Base-by-base conservation (phyloP, 2,797 vertebrate species). In the Pipistrellus pygmaeus region DNA sequence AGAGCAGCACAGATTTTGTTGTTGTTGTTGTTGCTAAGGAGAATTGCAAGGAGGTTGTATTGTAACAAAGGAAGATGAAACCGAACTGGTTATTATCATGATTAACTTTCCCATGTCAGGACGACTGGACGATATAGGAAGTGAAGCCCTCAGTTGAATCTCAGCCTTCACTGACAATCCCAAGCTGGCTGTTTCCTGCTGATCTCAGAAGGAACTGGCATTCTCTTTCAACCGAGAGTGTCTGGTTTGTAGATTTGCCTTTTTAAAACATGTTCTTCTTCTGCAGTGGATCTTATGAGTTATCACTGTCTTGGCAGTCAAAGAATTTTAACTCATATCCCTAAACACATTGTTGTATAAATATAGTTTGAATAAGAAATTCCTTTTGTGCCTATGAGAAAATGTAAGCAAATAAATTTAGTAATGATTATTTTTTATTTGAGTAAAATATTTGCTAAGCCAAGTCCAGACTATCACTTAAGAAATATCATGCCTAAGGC, bases 331-430 rank as follows among this genome's bases (percentile, higher is more conserved):
- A 11, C 13, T 75, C 41, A 44, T 76, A 84, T 93, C 30, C n/a
- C 55, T 88, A 75, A 86, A 92, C 73, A 72, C 86, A 73, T 46
- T 81, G 72, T 62, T 55, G 18, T 27, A 87, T 48, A 78, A 66
- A 77, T 27, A 51, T 25, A 85, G 57, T 89, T 93, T 91, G 68
- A 78, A 80, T 92, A 68, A 86, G 81, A 92, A 88, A 32, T 53
- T 41, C 77, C 20, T 69, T 27, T 35, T 32, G 6, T 48, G n/a
- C 18, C 8, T 81, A 88, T 85, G 73, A 76, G 62, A 90, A 87
- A 41, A 76, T 83, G 32, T 86, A 95, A 87, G 27, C 88, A 69
- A 90, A 89, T 95, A 71, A 86, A 11, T 84, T 69, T 17, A 85
- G n/a, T 86, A 81, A 86, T 75, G n/a, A 64, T 32, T 11, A 3